A percentile compares a stretch with the other conserved stretches of the same genome.
phyloP scores from a whole-genome alignment of 2,888 invertebrate species.

The Limnephilus marmoratus region DNA sequence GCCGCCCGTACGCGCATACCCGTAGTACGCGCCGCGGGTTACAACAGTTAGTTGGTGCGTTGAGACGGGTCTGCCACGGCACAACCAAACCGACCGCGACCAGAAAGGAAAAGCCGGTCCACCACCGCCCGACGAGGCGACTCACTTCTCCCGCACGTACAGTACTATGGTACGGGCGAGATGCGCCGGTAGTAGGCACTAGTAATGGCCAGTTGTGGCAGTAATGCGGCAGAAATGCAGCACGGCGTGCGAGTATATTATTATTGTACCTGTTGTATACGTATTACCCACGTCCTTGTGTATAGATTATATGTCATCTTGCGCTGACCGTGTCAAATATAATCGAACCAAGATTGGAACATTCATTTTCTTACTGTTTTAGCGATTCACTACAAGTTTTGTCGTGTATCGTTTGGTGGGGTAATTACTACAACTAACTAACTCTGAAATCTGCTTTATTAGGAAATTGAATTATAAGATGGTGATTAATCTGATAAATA shows the following conservation, averaged over 20 bases:
- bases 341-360: not conserved
- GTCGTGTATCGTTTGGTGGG: too few relatives aligned
- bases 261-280: not conserved
- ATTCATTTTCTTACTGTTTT: not conserved
- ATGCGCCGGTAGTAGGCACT: not conserved
- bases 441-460: too few relatives aligned
- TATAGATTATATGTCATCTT: not conserved
- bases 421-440: too few relatives aligned
- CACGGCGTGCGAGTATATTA: not conserved
- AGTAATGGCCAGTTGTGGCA: not conserved
- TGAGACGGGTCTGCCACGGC: conserved; percentile 36
- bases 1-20: conserved; percentile 25
- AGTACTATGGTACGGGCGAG: conserved; percentile 3
- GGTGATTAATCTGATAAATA: too few relatives aligned
- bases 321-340: not conserved
- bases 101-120: conserved; percentile 41
- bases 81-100: conserved; percentile 26
- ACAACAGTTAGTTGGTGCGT: conserved; percentile 45
- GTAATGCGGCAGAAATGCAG: not conserved
- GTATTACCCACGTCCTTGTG: not conserved
- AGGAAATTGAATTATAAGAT: too few relatives aligned
- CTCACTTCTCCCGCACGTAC: conserved; percentile 8
- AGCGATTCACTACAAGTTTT: not conserved
- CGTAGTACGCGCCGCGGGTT: conserved; percentile 27
- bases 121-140: conserved; percentile 27